Percentiles rank a stretch among this genome's conserved stretches.
phyloP scores from a whole-genome alignment of 2,113 vertebrate genomes.

The Anoplopoma fimbria region DNA sequence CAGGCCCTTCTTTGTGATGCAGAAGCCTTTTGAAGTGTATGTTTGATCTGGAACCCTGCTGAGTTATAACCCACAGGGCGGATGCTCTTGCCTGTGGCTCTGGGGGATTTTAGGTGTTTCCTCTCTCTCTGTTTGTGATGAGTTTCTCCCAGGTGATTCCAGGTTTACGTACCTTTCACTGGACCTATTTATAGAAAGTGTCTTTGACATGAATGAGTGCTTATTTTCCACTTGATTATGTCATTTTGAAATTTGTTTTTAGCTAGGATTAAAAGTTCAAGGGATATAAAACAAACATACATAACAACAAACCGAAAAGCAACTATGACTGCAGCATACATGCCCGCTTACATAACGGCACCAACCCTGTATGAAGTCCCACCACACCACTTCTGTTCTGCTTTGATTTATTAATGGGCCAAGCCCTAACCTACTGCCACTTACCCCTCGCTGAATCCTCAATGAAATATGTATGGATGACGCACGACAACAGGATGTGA shows the following conservation, averaged over 20 bases:
- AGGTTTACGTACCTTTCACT: background rate
- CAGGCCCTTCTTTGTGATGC: constrained; percentile 15
- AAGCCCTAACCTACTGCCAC: constrained; percentile 48
- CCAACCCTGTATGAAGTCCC: constrained; percentile 17
- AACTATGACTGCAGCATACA: background rate
- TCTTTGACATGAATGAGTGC: background rate
- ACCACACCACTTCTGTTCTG: constrained; percentile 24
- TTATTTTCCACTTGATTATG: background rate
- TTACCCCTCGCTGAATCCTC: constrained; percentile 49
- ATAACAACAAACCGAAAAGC: background rate
- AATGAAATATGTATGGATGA: constrained; percentile 75
- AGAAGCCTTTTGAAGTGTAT: constrained; percentile 60
- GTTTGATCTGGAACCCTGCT: constrained; percentile 64
- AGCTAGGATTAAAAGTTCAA: background rate
- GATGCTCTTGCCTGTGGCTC: constrained; percentile 23
- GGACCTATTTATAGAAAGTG: background rate
- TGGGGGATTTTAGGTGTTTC: constrained; percentile 37
- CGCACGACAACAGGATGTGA: constrained; percentile 66
- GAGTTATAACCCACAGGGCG: constrained; percentile 38
- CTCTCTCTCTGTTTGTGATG: constrained; percentile 24
- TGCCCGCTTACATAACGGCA: background rate
- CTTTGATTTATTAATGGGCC: constrained; percentile 71
- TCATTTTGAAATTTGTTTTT: background rate
- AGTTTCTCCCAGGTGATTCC: constrained; percentile 11
- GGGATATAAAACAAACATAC: background rate